Base-by-base conservation (phyloP, 2,113 vertebrate species). In the Pithys albifrons region DNA sequence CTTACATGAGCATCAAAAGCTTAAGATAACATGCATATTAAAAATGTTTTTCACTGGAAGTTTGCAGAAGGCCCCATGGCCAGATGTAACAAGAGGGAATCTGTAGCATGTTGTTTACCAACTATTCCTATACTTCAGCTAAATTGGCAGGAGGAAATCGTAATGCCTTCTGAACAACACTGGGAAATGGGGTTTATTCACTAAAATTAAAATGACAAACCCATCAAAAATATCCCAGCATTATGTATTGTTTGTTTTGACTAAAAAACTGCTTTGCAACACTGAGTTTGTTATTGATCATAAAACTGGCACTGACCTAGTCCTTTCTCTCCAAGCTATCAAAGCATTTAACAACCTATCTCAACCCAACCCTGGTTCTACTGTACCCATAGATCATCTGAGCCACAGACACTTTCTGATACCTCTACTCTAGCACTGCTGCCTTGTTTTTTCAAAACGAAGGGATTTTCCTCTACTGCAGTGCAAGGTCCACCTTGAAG, bases 1-100 rank as follows among this genome's bases (percentile, higher is more conserved):
- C 85, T 90, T 92, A 94, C 55, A 76, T 3, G 39, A 90, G 48
- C 91, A 97, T 91, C 91, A 96, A 97, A 96, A 90, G 91, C 85
- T 82, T 46, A 77, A 80, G 91, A 75, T 80, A 61, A 91, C 73
- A 88, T 65, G 87, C 55, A 91, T 95, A 80, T 95, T 96, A 86
- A 93, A 96, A 72, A 39, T 54, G 70, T 58, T 93, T 94, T 95
- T 82, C 62, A 51, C 80, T 78, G 45, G 62, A 76, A 96, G 86
- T 76, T 85, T 85, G 72, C 80, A 91, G 78, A 92, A 95, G 69
- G 62, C 58, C 75, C 91, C 37, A 23, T 61, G 72, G 86, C 75
- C 82, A 93, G 88, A 71, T 69, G 43, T 39, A 95, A 78, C 69
- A 46, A 64, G 82, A 89, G 19, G 22, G 43, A 93, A 95, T 79